Conservation (phyloP, 2,888 invertebrate species). For the Chouioia cunea region DNA sequence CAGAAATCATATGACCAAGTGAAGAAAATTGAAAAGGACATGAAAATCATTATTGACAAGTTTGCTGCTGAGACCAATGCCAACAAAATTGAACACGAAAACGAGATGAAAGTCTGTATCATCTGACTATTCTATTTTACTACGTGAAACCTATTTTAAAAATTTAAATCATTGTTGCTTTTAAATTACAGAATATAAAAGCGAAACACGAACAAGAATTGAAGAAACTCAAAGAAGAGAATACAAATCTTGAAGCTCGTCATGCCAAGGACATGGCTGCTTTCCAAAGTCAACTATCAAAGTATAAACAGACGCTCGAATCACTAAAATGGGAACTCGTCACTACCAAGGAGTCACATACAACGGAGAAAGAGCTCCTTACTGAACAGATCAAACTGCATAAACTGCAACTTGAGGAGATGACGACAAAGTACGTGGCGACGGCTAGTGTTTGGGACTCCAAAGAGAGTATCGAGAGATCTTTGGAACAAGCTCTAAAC, state of each 20-base stretch:
- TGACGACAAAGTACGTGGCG: constrained; percentile 62
- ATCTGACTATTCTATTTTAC: neutral
- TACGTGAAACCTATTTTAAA: neutral
- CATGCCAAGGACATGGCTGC: constrained; percentile 63
- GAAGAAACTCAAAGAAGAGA: constrained; percentile 55
- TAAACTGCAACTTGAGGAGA: constrained; percentile 61
- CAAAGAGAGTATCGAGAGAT: constrained; percentile 65
- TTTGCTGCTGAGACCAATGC: constrained; percentile 57
- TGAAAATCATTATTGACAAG: constrained; percentile 60
- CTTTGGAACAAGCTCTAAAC: constrained; percentile 62
- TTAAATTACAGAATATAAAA: constrained; percentile 53
- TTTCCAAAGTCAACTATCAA: constrained; percentile 60
- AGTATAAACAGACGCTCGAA: constrained; percentile 62
- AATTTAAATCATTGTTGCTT: constrained; percentile 1
- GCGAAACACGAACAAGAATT: constrained; percentile 56
- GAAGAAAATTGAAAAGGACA: constrained; percentile 63
- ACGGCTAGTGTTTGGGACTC: constrained; percentile 61
- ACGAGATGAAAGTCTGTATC: constrained; percentile 55
- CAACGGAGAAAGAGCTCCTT: constrained; percentile 54
- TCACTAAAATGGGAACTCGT: constrained; percentile 60
- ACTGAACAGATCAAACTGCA: constrained; percentile 61
- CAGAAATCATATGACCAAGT: constrained; percentile 61
- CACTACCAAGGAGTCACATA: constrained; percentile 56
- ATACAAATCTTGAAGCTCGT: constrained; percentile 57
- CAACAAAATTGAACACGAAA: constrained; percentile 55